phyloP scores from a whole-genome alignment of 2,888 invertebrate genomes.

The Eudemis profundana region DNA sequence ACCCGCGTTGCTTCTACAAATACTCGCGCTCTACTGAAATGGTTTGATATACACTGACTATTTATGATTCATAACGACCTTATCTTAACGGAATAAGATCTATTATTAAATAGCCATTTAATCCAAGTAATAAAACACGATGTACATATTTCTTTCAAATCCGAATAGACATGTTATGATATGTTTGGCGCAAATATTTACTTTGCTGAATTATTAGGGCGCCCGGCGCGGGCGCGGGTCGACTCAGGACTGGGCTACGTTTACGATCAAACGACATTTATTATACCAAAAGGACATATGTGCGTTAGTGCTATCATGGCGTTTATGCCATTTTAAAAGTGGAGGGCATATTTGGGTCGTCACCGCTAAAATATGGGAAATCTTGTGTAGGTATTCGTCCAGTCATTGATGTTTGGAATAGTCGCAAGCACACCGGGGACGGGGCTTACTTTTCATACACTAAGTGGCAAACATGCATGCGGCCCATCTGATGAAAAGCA shows the following conservation, averaged over 20 bases:
- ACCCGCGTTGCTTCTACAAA: constrained; percentile 15
- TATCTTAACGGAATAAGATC: constrained; percentile 5
- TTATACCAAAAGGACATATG: neutral
- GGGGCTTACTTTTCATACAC: no score
- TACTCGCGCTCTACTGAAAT: constrained; percentile 22
- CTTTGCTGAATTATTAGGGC: constrained; percentile 39
- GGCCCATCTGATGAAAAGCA: no score
- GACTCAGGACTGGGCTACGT: constrained; percentile 14
- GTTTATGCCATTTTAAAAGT: neutral
- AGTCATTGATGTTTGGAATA: constrained; percentile 12
- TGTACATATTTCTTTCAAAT: constrained; percentile 45
- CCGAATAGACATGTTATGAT: constrained; percentile 50
- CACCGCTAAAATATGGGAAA: constrained; percentile 22
- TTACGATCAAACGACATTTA: constrained; percentile 20
- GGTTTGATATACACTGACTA: neutral
- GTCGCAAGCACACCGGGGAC: no score
- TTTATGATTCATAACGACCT: neutral
- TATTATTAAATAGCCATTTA: constrained; percentile 8
- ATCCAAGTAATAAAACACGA: constrained; percentile 44
- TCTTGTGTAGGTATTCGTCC: neutral
- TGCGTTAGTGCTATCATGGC: neutral
- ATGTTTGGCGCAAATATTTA: constrained; percentile 48
- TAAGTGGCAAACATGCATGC: no score
- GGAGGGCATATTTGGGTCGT: constrained; percentile 32
- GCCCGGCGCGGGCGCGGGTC: constrained; percentile 29